A percentile compares a stretch with the other conserved stretches of the same genome.
Conservation (phyloP, 2,888 invertebrate species). For the Lycia hirtaria region DNA sequence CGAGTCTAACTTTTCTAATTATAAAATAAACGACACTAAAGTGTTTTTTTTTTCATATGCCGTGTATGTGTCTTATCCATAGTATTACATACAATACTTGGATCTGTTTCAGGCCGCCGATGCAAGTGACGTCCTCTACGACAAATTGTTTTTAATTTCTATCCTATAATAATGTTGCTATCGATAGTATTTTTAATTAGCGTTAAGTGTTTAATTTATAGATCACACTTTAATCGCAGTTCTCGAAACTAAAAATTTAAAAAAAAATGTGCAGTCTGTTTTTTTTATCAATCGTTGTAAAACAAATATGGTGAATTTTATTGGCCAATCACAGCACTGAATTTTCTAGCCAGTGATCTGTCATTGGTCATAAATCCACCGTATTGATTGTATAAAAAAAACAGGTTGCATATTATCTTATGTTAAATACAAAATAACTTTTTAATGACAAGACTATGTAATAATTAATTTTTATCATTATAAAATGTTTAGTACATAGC, state of each 20-base stretch:
- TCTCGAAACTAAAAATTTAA: slow-evolving; percentile 47
- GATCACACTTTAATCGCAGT: slow-evolving; percentile 57
- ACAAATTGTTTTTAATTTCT: slow-evolving; percentile 43
- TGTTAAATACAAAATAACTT: slow-evolving; percentile 38
- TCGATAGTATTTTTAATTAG: slow-evolving; percentile 54
- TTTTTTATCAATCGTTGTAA: too few relatives aligned
- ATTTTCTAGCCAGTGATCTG: too few relatives aligned
- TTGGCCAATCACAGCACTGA: too few relatives aligned
- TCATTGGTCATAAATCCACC: too few relatives aligned
- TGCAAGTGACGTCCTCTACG: slow-evolving; percentile 29
- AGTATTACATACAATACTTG: slow-evolving; percentile 32
- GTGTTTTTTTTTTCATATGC: not conserved
- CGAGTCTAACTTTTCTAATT: not conserved
- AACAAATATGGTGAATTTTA: too few relatives aligned
- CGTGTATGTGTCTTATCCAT: slow-evolving; percentile 19
- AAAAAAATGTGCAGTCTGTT: too few relatives aligned
- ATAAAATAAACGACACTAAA: not conserved
- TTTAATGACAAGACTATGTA: slow-evolving; percentile 65
- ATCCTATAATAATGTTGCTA: slow-evolving; percentile 52
- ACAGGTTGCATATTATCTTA: slow-evolving; percentile 31
- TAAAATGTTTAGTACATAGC: slow-evolving; percentile 57
- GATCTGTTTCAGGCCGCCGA: slow-evolving; percentile 22
- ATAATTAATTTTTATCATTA: slow-evolving; percentile 47
- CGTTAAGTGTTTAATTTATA: slow-evolving; percentile 60
- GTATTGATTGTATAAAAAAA: slow-evolving; percentile 33